Conservation (phyloP, 2,888 invertebrate species). For the Pteria penguin region DNA sequence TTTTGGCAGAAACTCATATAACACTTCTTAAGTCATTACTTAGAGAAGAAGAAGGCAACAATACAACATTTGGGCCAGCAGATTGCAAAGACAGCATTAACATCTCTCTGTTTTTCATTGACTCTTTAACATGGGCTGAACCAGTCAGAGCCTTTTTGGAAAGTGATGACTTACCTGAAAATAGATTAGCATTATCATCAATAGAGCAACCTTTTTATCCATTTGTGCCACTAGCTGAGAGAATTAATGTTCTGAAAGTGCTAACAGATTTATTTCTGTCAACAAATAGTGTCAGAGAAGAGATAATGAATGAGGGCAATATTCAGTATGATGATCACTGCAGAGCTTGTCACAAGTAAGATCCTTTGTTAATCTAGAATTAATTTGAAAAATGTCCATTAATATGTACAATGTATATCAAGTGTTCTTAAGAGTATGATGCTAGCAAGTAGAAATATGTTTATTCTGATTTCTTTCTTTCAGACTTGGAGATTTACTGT, state of each 20-base stretch:
- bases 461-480: too few relatives aligned
- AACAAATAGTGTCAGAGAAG: slow-evolving; percentile 94
- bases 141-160: slow-evolving; percentile 91
- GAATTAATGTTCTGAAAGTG: slow-evolving; percentile 85
- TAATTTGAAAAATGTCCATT: too few relatives aligned
- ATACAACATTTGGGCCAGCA: slow-evolving; percentile 94
- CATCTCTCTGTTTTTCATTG: slow-evolving; percentile 93
- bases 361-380: too few relatives aligned
- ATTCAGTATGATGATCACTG: slow-evolving; percentile 81
- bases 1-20: slow-evolving; percentile 96
- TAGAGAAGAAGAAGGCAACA: slow-evolving; percentile 78
- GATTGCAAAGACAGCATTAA: slow-evolving; percentile 99
- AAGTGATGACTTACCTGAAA: slow-evolving; percentile 85
- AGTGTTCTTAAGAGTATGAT: too few relatives aligned
- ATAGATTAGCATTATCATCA: slow-evolving; percentile 67
- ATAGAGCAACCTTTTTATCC: slow-evolving; percentile 75
- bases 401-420: too few relatives aligned
- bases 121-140: slow-evolving; percentile 98
- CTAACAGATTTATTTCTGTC: slow-evolving; percentile 96
- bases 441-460: too few relatives aligned
- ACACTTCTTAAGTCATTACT: slow-evolving; percentile 91
- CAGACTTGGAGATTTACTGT: slow-evolving; percentile 90
- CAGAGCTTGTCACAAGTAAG: slow-evolving; percentile 78
- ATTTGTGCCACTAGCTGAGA: slow-evolving; percentile 73
- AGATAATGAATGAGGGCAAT: slow-evolving; percentile 93